Percentiles rank a stretch among this genome's conserved stretches.
Evolutionary conservation across 2,888 invertebrate species (phyloP).

Genomic region (Oxycera nigricornis): DNA sequence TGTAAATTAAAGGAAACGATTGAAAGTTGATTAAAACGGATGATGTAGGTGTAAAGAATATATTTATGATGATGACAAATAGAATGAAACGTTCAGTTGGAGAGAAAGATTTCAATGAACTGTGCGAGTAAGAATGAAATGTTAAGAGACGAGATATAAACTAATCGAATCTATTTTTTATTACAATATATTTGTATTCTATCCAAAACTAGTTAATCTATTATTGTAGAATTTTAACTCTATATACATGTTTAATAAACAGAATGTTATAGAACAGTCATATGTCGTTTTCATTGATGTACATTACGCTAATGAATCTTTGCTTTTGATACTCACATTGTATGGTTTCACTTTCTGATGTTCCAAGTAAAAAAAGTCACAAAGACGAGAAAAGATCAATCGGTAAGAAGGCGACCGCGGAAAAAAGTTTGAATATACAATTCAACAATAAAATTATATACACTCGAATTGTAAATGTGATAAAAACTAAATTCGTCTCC

Average conservation of each 20-base stretch:
- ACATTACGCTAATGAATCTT: too few species aligned
- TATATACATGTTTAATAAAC: conserved; percentile 38
- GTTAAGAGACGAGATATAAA: not conserved
- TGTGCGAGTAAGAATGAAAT: conserved; percentile 26
- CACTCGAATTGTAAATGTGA: too few species aligned
- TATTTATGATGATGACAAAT: not conserved
- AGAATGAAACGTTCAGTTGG: conserved; percentile 24
- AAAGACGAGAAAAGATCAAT: too few species aligned
- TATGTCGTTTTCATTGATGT: too few species aligned
- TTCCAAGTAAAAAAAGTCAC: too few species aligned
- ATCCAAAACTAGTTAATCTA: conserved; percentile 29
- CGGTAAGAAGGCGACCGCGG: too few species aligned
- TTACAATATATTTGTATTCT: conserved; percentile 37
- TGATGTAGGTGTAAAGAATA: not conserved
- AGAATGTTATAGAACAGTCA: conserved; percentile 38
- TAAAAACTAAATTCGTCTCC: too few species aligned
- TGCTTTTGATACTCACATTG: too few species aligned
- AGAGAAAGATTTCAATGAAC: not conserved
- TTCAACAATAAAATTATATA: too few species aligned
- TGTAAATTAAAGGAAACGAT: conserved; percentile 2
- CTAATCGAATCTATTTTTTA: conserved; percentile 34
- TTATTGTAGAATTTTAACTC: conserved; percentile 36
- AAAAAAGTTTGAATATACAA: too few species aligned
- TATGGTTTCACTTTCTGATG: too few species aligned
- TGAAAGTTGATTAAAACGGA: too few species aligned